Base-by-base conservation (phyloP, 2,888 invertebrate genomes). In the Lasioglossum pauxillum region DNA sequence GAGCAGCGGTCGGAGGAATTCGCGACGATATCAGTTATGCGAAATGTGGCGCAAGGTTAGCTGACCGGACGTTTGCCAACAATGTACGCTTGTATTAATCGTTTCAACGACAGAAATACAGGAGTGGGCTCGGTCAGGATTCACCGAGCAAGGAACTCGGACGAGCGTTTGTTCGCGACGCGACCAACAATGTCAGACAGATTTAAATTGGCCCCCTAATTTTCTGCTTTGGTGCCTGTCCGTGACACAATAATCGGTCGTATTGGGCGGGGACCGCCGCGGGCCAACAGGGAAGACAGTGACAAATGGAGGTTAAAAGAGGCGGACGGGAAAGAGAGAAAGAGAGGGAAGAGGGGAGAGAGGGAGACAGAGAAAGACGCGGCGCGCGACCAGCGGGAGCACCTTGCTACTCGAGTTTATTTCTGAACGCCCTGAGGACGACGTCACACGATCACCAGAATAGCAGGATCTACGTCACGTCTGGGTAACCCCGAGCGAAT, bases 391-490 rank as follows among this genome's bases (percentile, higher is more conserved):
- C 38, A 69, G 69, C 38, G 71, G 79, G 38, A 85, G 87, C 90
- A 87, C 84, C 89, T 90, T 84, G 82, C 89, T 53, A 89, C 82
- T 84, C 76, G 85, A 78, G 84, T 90, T 90, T 90, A 90, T 90
- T 90, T 90, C 80, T 89, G 90, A 89, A 88, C 80, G 78, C 78
- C 78, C 84, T 84, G 90, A 84, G 73, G 78, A 89, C 89, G 82
- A 90, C 90, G 90, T 90, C 90, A 90, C 90, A 80, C 77, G 80
- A 83, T 80, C 81, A 90, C 89, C 89, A 90, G 84, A 90, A 90
- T 90, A 90, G 90, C 89, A 77, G 79, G 71, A 84, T 89, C 87
- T 89, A 90, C 90, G 90, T 90, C 90, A 90, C n/a, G 88, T 81
- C 86, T 90, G 85, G 90, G 90, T 87, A 88, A 89, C 88, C 84